A percentile compares a stretch with the other conserved stretches of the same genome.
Evolutionary conservation across 2,888 invertebrate species (phyloP).

Genomic region (Seira musarum): DNA sequence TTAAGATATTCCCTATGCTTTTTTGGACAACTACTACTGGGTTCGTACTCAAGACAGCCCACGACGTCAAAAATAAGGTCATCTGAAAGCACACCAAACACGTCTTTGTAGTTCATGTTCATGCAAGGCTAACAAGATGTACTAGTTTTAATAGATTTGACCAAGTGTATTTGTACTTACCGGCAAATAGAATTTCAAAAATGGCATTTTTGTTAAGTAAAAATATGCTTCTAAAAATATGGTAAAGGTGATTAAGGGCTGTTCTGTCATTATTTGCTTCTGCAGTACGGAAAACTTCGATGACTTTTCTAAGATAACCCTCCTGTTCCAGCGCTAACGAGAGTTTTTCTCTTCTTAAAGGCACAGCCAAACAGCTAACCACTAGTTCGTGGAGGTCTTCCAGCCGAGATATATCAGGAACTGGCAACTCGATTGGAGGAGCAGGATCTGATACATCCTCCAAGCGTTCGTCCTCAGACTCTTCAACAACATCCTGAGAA

Average conservation of each 20-base stretch:
- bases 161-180: slow-evolving; percentile 71
- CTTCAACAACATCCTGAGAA: slow-evolving; percentile 86
- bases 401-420: slow-evolving; percentile 93
- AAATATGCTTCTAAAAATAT: slow-evolving; percentile 99
- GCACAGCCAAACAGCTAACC: slow-evolving; percentile 88
- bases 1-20: slow-evolving; percentile 97
- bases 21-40: slow-evolving; percentile 85
- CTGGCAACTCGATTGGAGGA: slow-evolving; percentile 94
- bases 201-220: slow-evolving; percentile 97
- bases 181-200: slow-evolving; percentile 98
- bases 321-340: slow-evolving; percentile 94
- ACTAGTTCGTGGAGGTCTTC: slow-evolving; percentile 96
- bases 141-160: too few species aligned
- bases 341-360: slow-evolving; percentile 93
- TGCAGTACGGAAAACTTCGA: slow-evolving; percentile 96
- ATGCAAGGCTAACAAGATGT: background rate
- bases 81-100: slow-evolving; percentile 73
- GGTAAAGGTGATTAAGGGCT: slow-evolving; percentile 95
- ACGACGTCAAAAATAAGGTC: slow-evolving; percentile 98
- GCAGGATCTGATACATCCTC: slow-evolving; percentile 97
- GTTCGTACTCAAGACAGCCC: slow-evolving; percentile 98
- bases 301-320: slow-evolving; percentile 94
- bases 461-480: slow-evolving; percentile 96
- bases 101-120: slow-evolving; percentile 23
- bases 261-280: slow-evolving; percentile 97